Evolutionary conservation across 2,113 vertebrate species (phyloP).

Genomic region (Neogale vison): DNA sequence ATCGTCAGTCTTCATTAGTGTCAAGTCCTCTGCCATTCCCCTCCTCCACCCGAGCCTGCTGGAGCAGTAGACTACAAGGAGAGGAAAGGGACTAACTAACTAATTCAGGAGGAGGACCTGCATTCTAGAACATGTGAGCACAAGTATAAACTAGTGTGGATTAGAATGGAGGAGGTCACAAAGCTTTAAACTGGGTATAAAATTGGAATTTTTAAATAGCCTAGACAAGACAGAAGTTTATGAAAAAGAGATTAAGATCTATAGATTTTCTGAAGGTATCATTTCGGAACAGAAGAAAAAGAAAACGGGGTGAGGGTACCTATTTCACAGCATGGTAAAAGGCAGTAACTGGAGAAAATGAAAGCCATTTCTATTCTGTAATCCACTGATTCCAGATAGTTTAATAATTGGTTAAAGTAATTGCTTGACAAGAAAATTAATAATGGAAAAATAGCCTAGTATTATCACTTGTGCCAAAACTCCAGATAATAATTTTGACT

Average conservation of each 20-base stretch:
- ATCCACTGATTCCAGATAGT: slow-evolving; percentile 3
- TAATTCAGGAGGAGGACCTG: not conserved
- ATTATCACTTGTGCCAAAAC: slow-evolving; percentile 25
- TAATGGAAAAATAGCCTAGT: slow-evolving; percentile 19
- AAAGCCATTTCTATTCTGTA: slow-evolving; percentile 33
- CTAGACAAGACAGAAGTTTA: not conserved
- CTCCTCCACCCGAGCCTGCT: not conserved
- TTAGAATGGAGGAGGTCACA: not conserved
- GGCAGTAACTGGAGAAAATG: not conserved
- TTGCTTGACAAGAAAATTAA: slow-evolving; percentile 59
- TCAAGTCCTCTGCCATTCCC: not conserved
- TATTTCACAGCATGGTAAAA: slow-evolving; percentile 26
- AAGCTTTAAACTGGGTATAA: not conserved
- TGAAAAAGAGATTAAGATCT: not conserved
- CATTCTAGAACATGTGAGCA: not conserved
- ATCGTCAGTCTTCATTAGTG: not conserved
- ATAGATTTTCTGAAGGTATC: not conserved
- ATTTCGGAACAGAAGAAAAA: not conserved
- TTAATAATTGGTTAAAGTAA: slow-evolving; percentile 50
- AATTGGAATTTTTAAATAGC: not conserved
- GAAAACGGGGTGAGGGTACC: no score
- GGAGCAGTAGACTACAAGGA: not conserved
- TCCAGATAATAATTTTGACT: slow-evolving; percentile 44
- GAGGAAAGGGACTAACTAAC: not conserved
- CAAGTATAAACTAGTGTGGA: not conserved